Base-by-base conservation (phyloP, 1,140 invertebrate species). In the Drosophila biarmipes region DNA sequence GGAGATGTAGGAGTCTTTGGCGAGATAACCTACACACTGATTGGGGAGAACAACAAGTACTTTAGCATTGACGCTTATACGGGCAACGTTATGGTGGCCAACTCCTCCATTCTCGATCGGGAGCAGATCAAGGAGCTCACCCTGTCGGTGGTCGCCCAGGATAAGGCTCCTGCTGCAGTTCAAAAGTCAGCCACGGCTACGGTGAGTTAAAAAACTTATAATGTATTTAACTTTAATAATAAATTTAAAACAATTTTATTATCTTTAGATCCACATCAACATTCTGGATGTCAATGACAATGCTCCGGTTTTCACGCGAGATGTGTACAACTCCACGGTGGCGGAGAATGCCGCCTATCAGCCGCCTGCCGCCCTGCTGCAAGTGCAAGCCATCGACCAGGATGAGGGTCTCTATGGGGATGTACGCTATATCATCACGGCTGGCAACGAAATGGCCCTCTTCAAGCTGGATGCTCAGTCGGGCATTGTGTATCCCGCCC, bases 231-330 rank as follows among this genome's bases (percentile, higher is more conserved):
- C 11, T 12, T 6, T 2, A 21, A 21, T 4, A 21, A 45, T n/a
- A 2, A 17, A 15, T 37, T 31, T 4, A 17, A 8, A 27, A 6
- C n/a, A 14, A 2, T 8, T 27, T 17, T 40, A 19, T 63, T 72
- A 51, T 24, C 64, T 8, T 11, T 0, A 95, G 93, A 93, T 97
- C 31, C 93, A 95, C 81, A 95, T 98, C n/a, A 95, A 95, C 89
- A 93, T 98, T 1, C 82, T 94, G 17, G 97, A 98, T 91, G 94
- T 96, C 2, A 98, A 98, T 92, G 97, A 98, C 89, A 97, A 97
- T 91, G 84, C 95, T 4, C 97, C 97, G 0, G 93, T 95, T 57
- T 98, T 98, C 89, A 94, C 93, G 1, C 95, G 95, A 66, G 94
- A 95, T 45, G 93, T 94, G 17, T 97, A 97, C 89, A 95, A 95